Evolutionary conservation across 1,140 invertebrate genomes (phyloP).

Genomic region (Pogonognathellus flavescens): DNA sequence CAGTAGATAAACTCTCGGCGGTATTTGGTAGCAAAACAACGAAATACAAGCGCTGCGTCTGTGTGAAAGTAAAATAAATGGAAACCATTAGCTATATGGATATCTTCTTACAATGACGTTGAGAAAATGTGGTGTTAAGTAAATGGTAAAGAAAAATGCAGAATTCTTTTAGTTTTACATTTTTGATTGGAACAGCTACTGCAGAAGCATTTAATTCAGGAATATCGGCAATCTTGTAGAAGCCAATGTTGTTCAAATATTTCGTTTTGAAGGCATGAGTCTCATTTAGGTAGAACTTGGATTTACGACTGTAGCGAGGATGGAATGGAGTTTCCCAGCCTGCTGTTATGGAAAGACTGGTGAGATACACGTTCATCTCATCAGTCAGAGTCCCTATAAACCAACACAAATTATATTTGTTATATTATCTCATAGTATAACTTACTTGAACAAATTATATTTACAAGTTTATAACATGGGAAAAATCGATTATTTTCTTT

Average conservation of each 20-base stretch:
- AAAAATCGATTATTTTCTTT: background rate
- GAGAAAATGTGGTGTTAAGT: background rate
- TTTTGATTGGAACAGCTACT: constrained; percentile 60
- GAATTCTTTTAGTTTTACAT: constrained; percentile 47
- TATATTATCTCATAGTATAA: background rate
- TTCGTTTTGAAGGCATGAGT: constrained; percentile 64
- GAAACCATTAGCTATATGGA: background rate
- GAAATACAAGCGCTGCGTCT: constrained; percentile 51
- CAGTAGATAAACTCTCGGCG: background rate
- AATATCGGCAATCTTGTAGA: constrained; percentile 61
- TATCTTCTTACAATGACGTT: background rate
- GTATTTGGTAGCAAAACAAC: constrained; percentile 38
- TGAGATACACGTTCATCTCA: constrained; percentile 60
- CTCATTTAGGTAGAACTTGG: constrained; percentile 63
- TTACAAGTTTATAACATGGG: background rate
- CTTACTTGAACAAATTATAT: background rate
- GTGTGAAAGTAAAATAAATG: background rate
- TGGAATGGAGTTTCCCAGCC: constrained; percentile 65
- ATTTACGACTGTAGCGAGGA: constrained; percentile 53
- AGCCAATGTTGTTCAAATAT: constrained; percentile 63
- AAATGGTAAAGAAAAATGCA: background rate
- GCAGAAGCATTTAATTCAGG: constrained; percentile 56
- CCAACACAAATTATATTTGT: background rate
- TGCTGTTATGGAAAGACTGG: constrained; percentile 52
- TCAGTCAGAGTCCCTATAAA: constrained; percentile 22